Percentiles rank a stretch among this genome's conserved stretches.
phyloP scores from a whole-genome alignment of 1,140 invertebrate species.

The Panonychus citri region DNA sequence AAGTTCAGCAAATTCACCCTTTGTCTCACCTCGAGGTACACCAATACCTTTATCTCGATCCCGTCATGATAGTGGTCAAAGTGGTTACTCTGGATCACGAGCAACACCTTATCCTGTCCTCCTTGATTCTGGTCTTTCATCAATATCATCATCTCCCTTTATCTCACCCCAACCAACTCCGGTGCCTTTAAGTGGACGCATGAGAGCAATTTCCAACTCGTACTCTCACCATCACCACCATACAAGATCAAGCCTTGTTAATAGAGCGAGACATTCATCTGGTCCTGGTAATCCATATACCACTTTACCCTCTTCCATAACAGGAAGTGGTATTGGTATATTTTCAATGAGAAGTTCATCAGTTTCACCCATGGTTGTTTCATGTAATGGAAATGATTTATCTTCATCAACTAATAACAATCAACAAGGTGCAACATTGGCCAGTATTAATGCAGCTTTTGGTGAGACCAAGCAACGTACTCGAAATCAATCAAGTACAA shows the following conservation, averaged over 20 bases:
- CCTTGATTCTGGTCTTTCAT: conserved; percentile 18
- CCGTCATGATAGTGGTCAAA: conserved; percentile 23
- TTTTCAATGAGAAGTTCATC: background rate
- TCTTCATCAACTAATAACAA: background rate
- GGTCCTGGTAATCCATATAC: conserved; percentile 13
- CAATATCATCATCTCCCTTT: conserved; percentile 20
- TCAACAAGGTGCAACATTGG: background rate
- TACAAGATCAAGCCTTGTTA: background rate
- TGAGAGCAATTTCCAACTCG: background rate
- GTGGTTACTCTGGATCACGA: conserved; percentile 14
- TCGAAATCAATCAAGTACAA: background rate
- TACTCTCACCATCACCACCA: background rate
- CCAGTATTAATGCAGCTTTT: background rate
- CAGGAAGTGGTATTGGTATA: no score
- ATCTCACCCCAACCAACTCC: conserved; percentile 23
- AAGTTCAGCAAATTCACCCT: conserved; percentile 41
- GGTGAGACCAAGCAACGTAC: background rate
- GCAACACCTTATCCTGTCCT: conserved; percentile 15
- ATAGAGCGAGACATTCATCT: conserved; percentile 14
- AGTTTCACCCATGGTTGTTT: background rate
- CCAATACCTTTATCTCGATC: conserved; percentile 33
- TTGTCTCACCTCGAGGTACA: conserved; percentile 54
- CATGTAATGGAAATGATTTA: background rate
- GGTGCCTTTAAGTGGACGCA: conserved; percentile 16
- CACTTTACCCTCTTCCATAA: background rate